Conservation (phyloP, 2,797 vertebrate species). For the Poecilia picta region DNA sequence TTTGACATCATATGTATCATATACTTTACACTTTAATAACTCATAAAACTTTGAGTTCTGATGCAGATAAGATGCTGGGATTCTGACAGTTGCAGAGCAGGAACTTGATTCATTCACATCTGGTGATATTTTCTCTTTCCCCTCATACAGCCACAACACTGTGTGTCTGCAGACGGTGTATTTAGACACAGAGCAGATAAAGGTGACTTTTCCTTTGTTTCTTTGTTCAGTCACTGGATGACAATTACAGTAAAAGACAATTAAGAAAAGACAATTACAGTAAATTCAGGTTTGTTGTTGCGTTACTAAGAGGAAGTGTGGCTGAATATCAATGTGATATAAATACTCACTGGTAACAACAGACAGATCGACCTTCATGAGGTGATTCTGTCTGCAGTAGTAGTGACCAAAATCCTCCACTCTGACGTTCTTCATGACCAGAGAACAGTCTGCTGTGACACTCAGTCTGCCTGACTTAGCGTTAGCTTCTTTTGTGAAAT, state of each 20-base stretch:
- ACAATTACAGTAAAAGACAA: too few species aligned
- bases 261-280: background rate
- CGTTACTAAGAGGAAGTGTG: background rate
- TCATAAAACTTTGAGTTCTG: background rate
- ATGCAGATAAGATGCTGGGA: background rate
- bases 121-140: background rate
- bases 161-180: background rate
- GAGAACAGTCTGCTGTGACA: slow-evolving; percentile 35
- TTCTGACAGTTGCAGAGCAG: background rate
- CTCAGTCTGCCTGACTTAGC: slow-evolving; percentile 18
- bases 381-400: background rate
- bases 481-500: background rate
- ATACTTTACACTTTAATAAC: background rate
- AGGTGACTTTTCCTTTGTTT: background rate
- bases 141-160: background rate
- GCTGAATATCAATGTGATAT: background rate
- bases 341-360: slow-evolving; percentile 41
- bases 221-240: background rate
- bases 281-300: background rate
- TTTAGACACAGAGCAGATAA: background rate
- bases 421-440: slow-evolving; percentile 31
- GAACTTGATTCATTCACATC: background rate
- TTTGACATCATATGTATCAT: fast-evolving
- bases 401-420: slow-evolving; percentile 6
- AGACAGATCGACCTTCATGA: background rate